Base-by-base conservation (phyloP, 2,888 invertebrate genomes). In the Hesperia comma region DNA sequence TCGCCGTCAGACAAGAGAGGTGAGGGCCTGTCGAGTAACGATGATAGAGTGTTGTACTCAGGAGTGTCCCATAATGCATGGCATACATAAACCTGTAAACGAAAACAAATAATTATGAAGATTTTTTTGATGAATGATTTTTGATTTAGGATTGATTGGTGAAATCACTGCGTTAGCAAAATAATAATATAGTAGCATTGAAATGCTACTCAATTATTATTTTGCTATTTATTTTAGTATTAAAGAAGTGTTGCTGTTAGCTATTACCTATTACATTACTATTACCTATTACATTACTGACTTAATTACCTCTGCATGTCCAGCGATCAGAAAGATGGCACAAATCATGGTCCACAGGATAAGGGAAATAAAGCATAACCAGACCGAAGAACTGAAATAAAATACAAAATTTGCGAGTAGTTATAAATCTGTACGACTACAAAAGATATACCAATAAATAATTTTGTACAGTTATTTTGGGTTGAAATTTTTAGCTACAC, bases 31-130 rank as follows among this genome's bases (percentile, higher is more conserved):
- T 97, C 96, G 69, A 97, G 86, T 33, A 96, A 89, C 70, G 94
- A 93, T 66, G 94, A 93, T 53, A 97, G 84, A 14, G 94, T 93
- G 37, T 88, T 88, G 78, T 95, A 96, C 70, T 95, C 92, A 0
- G 95, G 94, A 67, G 94, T 87, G 71, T 94, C 95, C 88, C 95
- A 95, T 49, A 97, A 87, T 0, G 96, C 95, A 66, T 95, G 94
- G 75, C 97, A 97, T 0, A 96, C 86, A 76, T 96, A 94, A 67
- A 95, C 83, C 93, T 93, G 71, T 17, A 82, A 79, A 19, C 70
- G 0, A 4, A 8, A 37, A 33, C 26, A 2, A 12, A 1, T 12
- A 10, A 10, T 37, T 12, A 37, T 37, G 12, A n/a, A n/a, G n/a
- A n/a, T 37, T 37, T 10, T 37, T 37, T 37, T 37, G 12, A n/a